These are phyloP conservation scores for Mallateleia sp. DNA, from an alignment of 2,888 invertebrate genomes.

Conservation along the genomic window DNA sequence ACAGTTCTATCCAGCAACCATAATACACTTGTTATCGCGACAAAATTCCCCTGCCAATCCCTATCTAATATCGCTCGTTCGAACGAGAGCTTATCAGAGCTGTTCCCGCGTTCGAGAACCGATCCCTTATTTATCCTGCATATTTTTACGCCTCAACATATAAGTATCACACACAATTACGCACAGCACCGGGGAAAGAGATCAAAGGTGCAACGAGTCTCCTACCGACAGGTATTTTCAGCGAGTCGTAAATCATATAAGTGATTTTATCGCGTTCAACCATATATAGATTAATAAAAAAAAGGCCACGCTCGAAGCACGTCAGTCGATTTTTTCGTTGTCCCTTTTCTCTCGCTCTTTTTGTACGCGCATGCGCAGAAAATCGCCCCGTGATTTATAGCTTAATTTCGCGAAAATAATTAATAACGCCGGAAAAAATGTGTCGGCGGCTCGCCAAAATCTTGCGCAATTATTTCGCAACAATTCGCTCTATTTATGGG, in stretches of 20 bases:
- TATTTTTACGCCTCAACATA: conserved; percentile 44
- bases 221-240: conserved; percentile 77
- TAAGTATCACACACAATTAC: conserved; percentile 64
- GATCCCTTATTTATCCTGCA: conserved; percentile 61
- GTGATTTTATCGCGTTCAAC: conserved; percentile 71
- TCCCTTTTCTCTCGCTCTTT: background rate
- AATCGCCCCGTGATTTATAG: conserved; percentile 62
- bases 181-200: conserved; percentile 58
- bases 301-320: conserved; percentile 44
- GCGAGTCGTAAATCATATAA: conserved; percentile 75
- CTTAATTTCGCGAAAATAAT: conserved; percentile 69
- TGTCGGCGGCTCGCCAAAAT: conserved; percentile 23
- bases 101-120: conserved; percentile 34
- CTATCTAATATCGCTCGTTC: too few species aligned
- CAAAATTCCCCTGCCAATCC: too few species aligned
- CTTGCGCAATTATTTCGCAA: conserved; percentile 61
- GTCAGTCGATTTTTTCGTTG: conserved; percentile 25
- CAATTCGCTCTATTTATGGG: conserved; percentile 25
- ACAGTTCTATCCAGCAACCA: too few species aligned
- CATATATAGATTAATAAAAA: conserved; percentile 72
- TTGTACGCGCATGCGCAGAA: background rate
- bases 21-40: too few species aligned
- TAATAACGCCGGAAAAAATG: conserved; percentile 49
- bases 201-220: conserved; percentile 78
- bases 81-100: conserved; percentile 44